phyloP scores from a whole-genome alignment of 2,113 vertebrate genomes.

The Mirounga angustirostris region DNA sequence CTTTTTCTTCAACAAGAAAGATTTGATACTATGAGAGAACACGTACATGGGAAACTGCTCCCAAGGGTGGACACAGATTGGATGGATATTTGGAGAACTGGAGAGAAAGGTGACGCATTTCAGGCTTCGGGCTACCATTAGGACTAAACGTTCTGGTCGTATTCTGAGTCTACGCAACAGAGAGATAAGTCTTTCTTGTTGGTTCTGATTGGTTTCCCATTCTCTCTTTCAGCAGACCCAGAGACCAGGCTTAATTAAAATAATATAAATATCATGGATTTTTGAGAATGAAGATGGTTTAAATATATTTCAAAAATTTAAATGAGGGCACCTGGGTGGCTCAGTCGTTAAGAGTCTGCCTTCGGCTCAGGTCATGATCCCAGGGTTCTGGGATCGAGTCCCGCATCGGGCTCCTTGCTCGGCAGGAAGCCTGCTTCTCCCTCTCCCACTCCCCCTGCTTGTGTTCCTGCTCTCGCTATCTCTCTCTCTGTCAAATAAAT shows the following conservation, averaged over 20 bases:
- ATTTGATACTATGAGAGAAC: conserved; percentile 53
- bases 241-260: background rate
- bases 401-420: too few relatives aligned
- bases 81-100: conserved; percentile 45
- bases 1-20: conserved; percentile 28
- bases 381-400: too few relatives aligned
- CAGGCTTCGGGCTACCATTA: background rate
- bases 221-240: background rate
- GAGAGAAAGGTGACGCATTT: conserved; percentile 3
- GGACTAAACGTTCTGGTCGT: background rate
- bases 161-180: background rate
- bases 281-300: conserved; percentile 26
- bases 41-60: background rate
- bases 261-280: background rate
- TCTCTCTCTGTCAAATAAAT: too few relatives aligned
- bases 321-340: background rate
- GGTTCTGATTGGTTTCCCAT: background rate
- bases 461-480: too few relatives aligned
- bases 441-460: too few relatives aligned
- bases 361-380: too few relatives aligned
- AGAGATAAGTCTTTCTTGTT: background rate
- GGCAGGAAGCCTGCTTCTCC: too few relatives aligned
- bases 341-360: too few relatives aligned
- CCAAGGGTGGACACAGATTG: conserved; percentile 47
- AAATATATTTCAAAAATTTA: conserved; percentile 31